These are phyloP conservation scores for Allochrocebus solatus DNA, from an alignment of 2,797 vertebrate species.

Conservation along the genomic window DNA sequence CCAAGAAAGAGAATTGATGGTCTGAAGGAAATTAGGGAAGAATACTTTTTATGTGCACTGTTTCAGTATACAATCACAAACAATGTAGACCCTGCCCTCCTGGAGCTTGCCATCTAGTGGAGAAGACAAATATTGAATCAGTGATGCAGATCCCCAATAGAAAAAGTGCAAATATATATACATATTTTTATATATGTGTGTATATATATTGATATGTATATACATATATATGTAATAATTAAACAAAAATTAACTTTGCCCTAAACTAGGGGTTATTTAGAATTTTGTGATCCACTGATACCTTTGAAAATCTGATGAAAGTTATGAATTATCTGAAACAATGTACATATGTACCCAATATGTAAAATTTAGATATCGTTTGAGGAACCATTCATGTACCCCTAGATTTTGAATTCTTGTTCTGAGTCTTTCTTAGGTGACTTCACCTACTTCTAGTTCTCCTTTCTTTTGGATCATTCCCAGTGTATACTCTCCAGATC, in stretches of 20 bases:
- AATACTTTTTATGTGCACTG: accelerated
- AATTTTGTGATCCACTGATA: neutral
- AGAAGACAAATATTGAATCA: neutral
- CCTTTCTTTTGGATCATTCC: neutral
- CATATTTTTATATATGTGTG: neutral
- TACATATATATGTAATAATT: neutral
- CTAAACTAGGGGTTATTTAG: neutral
- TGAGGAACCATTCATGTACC: neutral
- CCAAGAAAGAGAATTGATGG: neutral
- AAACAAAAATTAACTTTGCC: neutral
- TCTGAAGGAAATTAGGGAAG: neutral
- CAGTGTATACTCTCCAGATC: neutral
- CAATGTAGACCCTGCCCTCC: neutral
- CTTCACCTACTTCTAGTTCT: neutral
- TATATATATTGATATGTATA: no score
- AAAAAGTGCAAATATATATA: neutral
- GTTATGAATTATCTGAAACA: neutral
- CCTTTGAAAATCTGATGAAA: neutral
- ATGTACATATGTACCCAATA: neutral
- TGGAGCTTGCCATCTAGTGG: neutral
- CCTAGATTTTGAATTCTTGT: neutral
- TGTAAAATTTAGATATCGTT: neutral
- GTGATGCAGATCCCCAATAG: neutral
- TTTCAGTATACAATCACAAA: accelerated
- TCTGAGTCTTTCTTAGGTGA: neutral